Conservation (phyloP, 2,113 vertebrate species). For the Paralichthys olivaceus region DNA sequence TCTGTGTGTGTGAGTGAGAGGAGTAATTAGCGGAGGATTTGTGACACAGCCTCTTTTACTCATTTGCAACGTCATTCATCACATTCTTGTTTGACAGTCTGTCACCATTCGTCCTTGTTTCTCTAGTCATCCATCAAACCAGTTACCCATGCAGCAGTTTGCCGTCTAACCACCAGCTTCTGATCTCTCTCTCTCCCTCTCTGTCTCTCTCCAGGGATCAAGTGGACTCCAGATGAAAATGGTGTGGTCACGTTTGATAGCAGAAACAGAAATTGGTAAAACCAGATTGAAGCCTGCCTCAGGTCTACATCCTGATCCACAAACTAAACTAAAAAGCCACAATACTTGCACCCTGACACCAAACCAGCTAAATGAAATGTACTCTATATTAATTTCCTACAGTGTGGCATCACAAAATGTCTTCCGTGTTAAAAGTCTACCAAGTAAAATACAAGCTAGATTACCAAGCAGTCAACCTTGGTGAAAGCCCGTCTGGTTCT, state of each 20-base stretch:
- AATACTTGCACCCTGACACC: too few relatives aligned
- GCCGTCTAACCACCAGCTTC: neutral
- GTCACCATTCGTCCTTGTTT: slow-evolving; percentile 31
- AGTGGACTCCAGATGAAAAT: slow-evolving; percentile 93
- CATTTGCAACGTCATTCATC: slow-evolving; percentile 39
- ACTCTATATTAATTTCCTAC: too few relatives aligned
- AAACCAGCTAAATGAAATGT: neutral
- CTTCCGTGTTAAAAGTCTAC: neutral
- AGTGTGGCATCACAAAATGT: neutral
- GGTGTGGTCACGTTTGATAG: slow-evolving; percentile 96
- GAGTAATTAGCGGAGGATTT: slow-evolving; percentile 54
- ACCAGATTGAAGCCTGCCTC: neutral
- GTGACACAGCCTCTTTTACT: slow-evolving; percentile 53
- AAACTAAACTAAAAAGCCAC: too few relatives aligned
- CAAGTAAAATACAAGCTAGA: neutral
- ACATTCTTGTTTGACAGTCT: slow-evolving; percentile 35
- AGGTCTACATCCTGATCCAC: neutral
- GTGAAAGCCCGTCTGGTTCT: slow-evolving; percentile 8
- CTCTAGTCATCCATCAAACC: neutral
- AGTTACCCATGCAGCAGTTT: neutral
- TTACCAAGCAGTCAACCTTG: slow-evolving; percentile 7
- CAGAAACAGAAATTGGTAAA: slow-evolving; percentile 95
- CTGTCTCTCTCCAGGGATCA: slow-evolving; percentile 85
- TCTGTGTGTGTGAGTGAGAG: neutral
- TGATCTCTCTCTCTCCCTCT: neutral